These are phyloP conservation scores for Dendropsophus ebraccatus DNA, from an alignment of 2,113 vertebrate genomes.

Conservation along the genomic window DNA sequence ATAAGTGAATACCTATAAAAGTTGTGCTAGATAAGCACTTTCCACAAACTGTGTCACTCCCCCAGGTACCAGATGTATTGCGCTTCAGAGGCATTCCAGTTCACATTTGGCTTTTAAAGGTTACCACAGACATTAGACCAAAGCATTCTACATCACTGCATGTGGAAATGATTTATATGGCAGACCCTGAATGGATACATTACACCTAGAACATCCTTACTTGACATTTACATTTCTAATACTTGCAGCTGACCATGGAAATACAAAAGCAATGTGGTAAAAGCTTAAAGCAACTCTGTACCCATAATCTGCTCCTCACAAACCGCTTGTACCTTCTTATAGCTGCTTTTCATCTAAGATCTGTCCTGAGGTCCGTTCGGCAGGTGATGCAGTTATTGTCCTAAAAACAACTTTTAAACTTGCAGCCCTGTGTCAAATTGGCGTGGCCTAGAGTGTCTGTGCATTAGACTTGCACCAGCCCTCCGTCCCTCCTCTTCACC, in stretches of 20 bases:
- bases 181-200: neutral
- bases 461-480: too few species aligned
- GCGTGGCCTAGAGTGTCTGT: too few species aligned
- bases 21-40: slow-evolving; percentile 45
- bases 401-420: too few species aligned
- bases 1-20: slow-evolving; percentile 41
- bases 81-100: neutral
- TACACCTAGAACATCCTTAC: neutral
- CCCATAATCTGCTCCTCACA: too few species aligned
- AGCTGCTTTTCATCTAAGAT: too few species aligned
- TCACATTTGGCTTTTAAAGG: slow-evolving; percentile 21
- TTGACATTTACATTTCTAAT: neutral
- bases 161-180: neutral
- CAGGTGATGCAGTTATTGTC: too few species aligned
- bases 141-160: neutral
- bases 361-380: too few species aligned
- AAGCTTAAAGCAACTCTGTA: too few species aligned
- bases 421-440: too few species aligned
- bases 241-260: neutral
- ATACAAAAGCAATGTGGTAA: neutral
- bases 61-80: slow-evolving; percentile 38
- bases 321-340: too few species aligned
- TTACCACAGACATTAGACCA: neutral
- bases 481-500: too few species aligned
- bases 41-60: slow-evolving; percentile 47